Evolutionary conservation across 2,888 invertebrate genomes (phyloP).

Genomic region (Acholoe squamosa): DNA sequence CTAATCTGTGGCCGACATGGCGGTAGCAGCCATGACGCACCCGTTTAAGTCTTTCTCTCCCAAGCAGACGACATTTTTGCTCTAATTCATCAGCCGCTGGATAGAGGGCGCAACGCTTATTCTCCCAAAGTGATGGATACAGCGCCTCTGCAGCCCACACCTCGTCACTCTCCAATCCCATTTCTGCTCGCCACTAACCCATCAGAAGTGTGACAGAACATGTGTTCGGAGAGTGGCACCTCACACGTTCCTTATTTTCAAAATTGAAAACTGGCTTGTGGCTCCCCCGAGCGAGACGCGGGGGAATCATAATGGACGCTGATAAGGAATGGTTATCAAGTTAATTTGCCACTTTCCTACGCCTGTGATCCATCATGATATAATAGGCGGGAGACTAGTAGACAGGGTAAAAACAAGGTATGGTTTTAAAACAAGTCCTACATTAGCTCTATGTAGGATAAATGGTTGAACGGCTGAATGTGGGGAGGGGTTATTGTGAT

Average conservation of each 20-base stretch:
- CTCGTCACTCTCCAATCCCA: slow-evolving; percentile 41
- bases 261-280: slow-evolving; percentile 39
- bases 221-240: not conserved
- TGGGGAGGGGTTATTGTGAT: too few species aligned
- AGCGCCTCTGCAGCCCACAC: not conserved
- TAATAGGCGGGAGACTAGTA: not conserved
- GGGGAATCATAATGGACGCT: slow-evolving; percentile 23
- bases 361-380: slow-evolving; percentile 15
- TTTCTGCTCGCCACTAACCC: too few species aligned
- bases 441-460: not conserved
- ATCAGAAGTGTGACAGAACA: not conserved
- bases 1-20: slow-evolving; percentile 9
- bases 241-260: slow-evolving; percentile 26
- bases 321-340: slow-evolving; percentile 43
- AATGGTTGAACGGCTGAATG: too few species aligned
- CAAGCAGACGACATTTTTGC: not conserved
- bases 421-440: not conserved
- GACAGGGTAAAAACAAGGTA: not conserved
- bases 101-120: not conserved
- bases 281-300: not conserved
- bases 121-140: not conserved
- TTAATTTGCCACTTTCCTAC: slow-evolving; percentile 39
- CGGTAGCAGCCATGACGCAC: slow-evolving; percentile 36
- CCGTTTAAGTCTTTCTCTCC: slow-evolving; percentile 31
- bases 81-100: slow-evolving; percentile 32